These are phyloP conservation scores for Leuciscus waleckii DNA, from an alignment of 2,797 vertebrate genomes.

Conservation along the genomic window DNA sequence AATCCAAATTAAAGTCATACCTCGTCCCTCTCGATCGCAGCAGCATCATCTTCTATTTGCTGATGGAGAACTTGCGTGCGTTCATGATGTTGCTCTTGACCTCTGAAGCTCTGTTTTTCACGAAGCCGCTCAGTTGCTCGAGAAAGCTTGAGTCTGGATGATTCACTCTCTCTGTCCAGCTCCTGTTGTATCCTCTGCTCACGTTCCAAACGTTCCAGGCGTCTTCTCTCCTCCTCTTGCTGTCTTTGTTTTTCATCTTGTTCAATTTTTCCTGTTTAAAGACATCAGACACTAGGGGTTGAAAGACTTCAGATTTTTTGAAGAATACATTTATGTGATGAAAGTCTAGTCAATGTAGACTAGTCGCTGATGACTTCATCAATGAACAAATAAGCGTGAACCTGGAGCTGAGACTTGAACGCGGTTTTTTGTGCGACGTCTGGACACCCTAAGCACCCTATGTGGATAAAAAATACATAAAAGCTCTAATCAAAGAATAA, in stretches of 20 bases:
- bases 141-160: conserved; percentile 40
- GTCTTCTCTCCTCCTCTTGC: conserved; percentile 32
- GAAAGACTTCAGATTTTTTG: too few species aligned
- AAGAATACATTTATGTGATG: too few species aligned
- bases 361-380: too few species aligned
- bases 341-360: too few species aligned
- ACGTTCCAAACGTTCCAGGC: conserved; percentile 33
- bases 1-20: conserved; percentile 4
- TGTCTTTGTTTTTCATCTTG: conserved; percentile 33
- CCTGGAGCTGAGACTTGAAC: too few species aligned
- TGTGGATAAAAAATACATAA: too few species aligned
- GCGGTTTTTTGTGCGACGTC: too few species aligned
- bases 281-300: too few species aligned
- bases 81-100: conserved; percentile 25
- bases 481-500: too few species aligned
- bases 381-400: too few species aligned
- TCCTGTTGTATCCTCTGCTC: conserved; percentile 50
- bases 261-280: conserved; percentile 47
- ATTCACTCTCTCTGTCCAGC: conserved; percentile 50
- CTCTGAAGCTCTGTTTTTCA: conserved; percentile 47
- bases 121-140: conserved; percentile 28
- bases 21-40: conserved; percentile 43
- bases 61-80: conserved; percentile 45
- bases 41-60: conserved; percentile 52
- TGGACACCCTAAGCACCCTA: too few species aligned